Evolutionary conservation across 2,797 vertebrate species (phyloP), one percentile per base, ranked within the genome.

Genomic region (Clarias fuscus): DNA sequence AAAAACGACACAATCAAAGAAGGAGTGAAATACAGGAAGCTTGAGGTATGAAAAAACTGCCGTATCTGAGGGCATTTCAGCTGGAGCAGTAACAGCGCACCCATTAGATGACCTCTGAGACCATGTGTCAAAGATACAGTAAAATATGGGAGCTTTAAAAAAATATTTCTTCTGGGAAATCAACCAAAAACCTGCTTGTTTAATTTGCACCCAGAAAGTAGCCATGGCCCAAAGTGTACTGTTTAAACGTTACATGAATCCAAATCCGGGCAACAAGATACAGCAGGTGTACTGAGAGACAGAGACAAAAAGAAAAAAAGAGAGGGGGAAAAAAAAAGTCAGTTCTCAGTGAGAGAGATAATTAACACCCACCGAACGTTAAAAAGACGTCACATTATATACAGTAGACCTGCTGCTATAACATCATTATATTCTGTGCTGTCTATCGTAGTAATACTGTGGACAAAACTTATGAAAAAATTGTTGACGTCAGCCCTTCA

Each of bases 121-220:
- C 48, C 37, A 37, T 37, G 37, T 37, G 37, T 37, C 37, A 37
- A 37, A 37, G 37, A 37, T 37, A 4, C 37, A 11, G 48, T 11
- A 48, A 48, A 48, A 48, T 48, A 48, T 48, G 48, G 48, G 48
- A 48, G 48, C 48, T 48, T 48, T 48, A 48, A 48, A 48, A 33
- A 48, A 48, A 18, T 27, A 37, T 79, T 79, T 79, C 76, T 79
- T 79, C 58, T 59, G 58, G 30, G 76, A 37, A 61, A 79, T 79
- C 53, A 59, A 33, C 75, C n/a, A 59, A n/a, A 58, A 61, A 61
- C 76, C 4, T 4, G 27, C 2, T 76, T 76, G 73, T 76, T 58
- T 78, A 30, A 59, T 78, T 78, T 33, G 8, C 30, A 33, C 20
- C 17, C 56, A 59, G 8, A 7, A 62, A 58, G 48, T 76, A 73